These are phyloP conservation scores for Columba guinea DNA, from an alignment of 2,797 vertebrate species.

Conservation along the genomic window DNA sequence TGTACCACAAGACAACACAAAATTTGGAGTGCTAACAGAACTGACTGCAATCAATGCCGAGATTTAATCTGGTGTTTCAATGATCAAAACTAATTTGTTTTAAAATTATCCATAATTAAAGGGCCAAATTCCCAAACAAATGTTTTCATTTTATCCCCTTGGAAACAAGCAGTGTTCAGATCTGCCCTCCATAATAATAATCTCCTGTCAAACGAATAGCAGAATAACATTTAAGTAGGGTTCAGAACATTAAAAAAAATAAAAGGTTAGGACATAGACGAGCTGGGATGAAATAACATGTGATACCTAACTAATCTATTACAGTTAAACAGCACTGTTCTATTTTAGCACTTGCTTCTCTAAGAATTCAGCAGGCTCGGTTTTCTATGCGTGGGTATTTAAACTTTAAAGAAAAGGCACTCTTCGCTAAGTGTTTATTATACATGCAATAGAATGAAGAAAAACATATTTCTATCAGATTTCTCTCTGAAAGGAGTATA, in stretches of 20 bases:
- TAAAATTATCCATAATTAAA: slow-evolving; percentile 61
- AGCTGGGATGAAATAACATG: background rate
- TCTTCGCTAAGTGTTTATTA: background rate
- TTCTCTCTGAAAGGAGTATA: background rate
- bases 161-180: slow-evolving; percentile 39
- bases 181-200: slow-evolving; percentile 11
- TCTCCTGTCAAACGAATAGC: slow-evolving; percentile 13
- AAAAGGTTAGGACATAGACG: background rate
- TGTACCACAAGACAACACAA: background rate
- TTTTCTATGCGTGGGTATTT: background rate
- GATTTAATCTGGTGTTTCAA: slow-evolving; percentile 21
- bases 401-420: background rate
- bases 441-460: background rate
- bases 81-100: slow-evolving; percentile 54
- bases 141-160: slow-evolving; percentile 4
- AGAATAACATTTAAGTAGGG: slow-evolving; percentile 36
- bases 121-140: slow-evolving; percentile 6
- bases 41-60: slow-evolving; percentile 18
- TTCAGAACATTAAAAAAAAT: background rate
- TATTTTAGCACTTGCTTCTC: background rate
- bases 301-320: background rate
- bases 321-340: background rate
- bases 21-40: background rate
- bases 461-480: background rate
- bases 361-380: background rate